Base-by-base conservation (phyloP, 2,797 vertebrate species). In the Acanthiza pusilla region DNA sequence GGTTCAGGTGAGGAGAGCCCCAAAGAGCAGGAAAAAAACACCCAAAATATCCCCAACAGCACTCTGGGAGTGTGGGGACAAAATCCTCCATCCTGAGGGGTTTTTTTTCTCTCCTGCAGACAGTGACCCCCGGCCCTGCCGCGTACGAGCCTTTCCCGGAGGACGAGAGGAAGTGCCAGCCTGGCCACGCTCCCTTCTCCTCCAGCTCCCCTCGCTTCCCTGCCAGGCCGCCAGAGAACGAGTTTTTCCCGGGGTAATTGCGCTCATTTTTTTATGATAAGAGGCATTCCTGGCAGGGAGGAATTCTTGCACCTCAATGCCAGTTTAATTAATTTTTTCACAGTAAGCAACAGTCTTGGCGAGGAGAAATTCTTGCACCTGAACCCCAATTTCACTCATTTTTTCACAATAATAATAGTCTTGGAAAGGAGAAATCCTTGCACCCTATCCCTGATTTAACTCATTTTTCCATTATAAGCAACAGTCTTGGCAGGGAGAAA, bases 101-200 rank as follows among this genome's bases (percentile, higher is more conserved):
- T 5, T 30, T 67, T 53, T 18, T 70, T 51, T 2, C 50, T 20
- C 34, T 55, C 70, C 82, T 14, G 5, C 70, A 98, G 98, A 83
- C 32, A 7, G 51, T 29, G 85, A 97, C 95, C 14, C 98, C 98
- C 7, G 93, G 97, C 30, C 98, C 98, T 7, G 97, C 96, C 76
- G 89, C 68, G 5, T 99, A 99, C 95, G 98, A 98, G 73, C 62
- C 65, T 26, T 78, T 97, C 65, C 97, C 91, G 63, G 89, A 42
- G 34, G 40, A 4, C 30, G 95, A 97, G 29, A 95, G 54, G 55
- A 93, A 91, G 42, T 21, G 36, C 45, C 95, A 95, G 57, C 95
- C 97, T 23, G 77, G 70, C 62, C 97, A 74, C 84, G 97, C 92
- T 18, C 98, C 98, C 7, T 99, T 99, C 89, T 97, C 93, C 89